phyloP scores from a whole-genome alignment of 2,888 invertebrate species.

The Netelia fuscicornis region DNA sequence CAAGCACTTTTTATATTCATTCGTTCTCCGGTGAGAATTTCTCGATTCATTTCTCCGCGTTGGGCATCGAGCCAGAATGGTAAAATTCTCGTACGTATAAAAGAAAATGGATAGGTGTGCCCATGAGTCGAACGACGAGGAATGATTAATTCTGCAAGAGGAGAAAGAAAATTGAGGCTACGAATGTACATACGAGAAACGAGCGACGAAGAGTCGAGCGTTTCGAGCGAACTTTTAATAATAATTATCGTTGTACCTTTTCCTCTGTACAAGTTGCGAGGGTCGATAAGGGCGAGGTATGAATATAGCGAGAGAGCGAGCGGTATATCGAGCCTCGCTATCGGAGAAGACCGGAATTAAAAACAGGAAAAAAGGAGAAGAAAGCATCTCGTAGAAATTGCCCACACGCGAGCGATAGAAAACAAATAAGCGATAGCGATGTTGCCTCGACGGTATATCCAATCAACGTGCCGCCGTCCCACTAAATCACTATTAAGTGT shows the following conservation, averaged over 20 bases:
- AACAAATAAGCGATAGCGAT: conserved; percentile 48
- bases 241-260: conserved; percentile 20
- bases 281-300: not conserved
- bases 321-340: conserved; percentile 24
- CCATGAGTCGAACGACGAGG: conserved; percentile 3
- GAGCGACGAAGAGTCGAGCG: not conserved
- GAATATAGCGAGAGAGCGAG: conserved; percentile 47
- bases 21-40: not conserved
- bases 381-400: conserved; percentile 6
- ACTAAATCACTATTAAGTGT: conserved; percentile 78
- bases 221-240: conserved; percentile 18
- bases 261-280: not conserved
- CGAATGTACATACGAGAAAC: not conserved
- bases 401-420: conserved; percentile 38
- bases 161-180: not conserved
- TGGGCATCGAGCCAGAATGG: conserved; percentile 2
- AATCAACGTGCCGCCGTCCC: conserved; percentile 62
- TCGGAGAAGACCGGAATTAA: not conserved
- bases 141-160: conserved; percentile 20
- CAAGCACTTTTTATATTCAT: not conserved
- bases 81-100: not conserved
- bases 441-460: conserved; percentile 48
- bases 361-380: conserved; percentile 5
- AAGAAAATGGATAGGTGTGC: not conserved
- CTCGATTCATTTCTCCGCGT: not conserved